A percentile compares a stretch with the other conserved stretches of the same genome.
These are phyloP conservation scores for Heliconius nattereri DNA, from an alignment of 1,140 invertebrate genomes.

Conservation along the genomic window DNA sequence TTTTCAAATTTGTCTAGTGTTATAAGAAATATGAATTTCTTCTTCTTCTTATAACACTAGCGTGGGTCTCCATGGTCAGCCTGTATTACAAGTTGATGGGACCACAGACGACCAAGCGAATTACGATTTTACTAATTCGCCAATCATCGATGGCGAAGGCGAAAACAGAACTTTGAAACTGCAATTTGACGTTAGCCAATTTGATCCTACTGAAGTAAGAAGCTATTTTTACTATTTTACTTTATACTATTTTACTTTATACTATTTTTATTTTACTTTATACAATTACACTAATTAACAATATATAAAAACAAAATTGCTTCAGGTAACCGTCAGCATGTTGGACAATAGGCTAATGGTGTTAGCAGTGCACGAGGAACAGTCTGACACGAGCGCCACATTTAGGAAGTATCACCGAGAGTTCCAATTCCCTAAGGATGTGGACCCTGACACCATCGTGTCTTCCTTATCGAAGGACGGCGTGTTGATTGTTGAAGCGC, in stretches of 20 bases:
- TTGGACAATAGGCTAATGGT: slow-evolving; percentile 48
- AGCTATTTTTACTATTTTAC: not conserved
- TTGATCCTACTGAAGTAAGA: slow-evolving; percentile 55
- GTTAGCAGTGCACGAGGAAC: slow-evolving; percentile 50
- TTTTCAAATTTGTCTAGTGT: too few relatives aligned
- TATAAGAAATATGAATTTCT: too few relatives aligned
- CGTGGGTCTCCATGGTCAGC: not conserved
- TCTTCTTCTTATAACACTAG: too few relatives aligned
- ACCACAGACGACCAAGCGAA: not conserved
- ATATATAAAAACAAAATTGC: not conserved
- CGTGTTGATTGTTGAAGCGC: slow-evolving; percentile 84
- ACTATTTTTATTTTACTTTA: too few relatives aligned
- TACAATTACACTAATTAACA: too few relatives aligned
- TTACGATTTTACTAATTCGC: slow-evolving; percentile 45
- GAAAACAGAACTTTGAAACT: slow-evolving; percentile 50
- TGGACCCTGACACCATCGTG: slow-evolving; percentile 83
- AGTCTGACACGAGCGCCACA: slow-evolving; percentile 39
- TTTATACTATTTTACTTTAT: too few relatives aligned
- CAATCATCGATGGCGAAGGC: slow-evolving; percentile 52
- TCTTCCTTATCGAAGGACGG: slow-evolving; percentile 86
- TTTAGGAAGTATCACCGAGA: slow-evolving; percentile 50
- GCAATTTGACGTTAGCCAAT: slow-evolving; percentile 61
- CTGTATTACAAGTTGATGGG: not conserved
- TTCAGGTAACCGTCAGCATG: slow-evolving; percentile 53
- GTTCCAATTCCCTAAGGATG: slow-evolving; percentile 81